Percentiles rank a stretch among this genome's conserved stretches.
Conservation (phyloP, 2,888 invertebrate genomes). For the Metalampra italica region DNA sequence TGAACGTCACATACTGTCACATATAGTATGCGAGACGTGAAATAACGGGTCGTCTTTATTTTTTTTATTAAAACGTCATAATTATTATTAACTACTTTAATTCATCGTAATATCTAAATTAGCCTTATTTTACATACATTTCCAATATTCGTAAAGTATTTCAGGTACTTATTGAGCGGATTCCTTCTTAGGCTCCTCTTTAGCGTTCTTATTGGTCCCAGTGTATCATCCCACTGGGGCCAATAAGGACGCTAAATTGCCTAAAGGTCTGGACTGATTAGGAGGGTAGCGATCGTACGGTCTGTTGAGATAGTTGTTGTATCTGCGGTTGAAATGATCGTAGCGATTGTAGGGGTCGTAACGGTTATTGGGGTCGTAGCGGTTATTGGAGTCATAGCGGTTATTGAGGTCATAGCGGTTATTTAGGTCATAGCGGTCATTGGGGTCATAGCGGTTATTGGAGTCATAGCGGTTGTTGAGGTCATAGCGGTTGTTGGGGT, state of each 20-base stretch:
- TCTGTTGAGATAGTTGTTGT: conserved; percentile 31
- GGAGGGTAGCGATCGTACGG: conserved; percentile 6
- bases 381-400: conserved; percentile 32
- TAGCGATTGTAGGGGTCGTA: conserved; percentile 34
- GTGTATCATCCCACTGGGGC: no score
- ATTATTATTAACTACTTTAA: no score
- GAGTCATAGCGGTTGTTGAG: conserved; percentile 17
- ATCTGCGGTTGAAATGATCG: conserved; percentile 21
- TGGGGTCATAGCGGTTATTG: conserved; percentile 30
- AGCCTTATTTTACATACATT: neutral
- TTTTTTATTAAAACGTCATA: no score
- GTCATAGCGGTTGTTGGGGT: conserved; percentile 21
- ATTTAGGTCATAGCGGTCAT: conserved; percentile 29
- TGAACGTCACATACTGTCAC: no score
- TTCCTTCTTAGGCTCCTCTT: conserved; percentile 28
- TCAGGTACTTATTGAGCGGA: conserved; percentile 5
- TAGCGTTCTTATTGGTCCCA: conserved; percentile 18
- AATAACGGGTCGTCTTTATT: no score
- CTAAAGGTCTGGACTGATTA: conserved; percentile 1
- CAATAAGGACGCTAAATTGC: conserved; percentile 2
- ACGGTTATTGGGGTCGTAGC: conserved; percentile 16
- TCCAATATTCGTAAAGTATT: neutral
- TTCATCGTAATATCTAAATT: no score
- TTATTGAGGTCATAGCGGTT: conserved; percentile 27
- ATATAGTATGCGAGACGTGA: no score